Evolutionary conservation across 2,113 vertebrate genomes (phyloP).

Genomic region (Thunnus maccoyii): DNA sequence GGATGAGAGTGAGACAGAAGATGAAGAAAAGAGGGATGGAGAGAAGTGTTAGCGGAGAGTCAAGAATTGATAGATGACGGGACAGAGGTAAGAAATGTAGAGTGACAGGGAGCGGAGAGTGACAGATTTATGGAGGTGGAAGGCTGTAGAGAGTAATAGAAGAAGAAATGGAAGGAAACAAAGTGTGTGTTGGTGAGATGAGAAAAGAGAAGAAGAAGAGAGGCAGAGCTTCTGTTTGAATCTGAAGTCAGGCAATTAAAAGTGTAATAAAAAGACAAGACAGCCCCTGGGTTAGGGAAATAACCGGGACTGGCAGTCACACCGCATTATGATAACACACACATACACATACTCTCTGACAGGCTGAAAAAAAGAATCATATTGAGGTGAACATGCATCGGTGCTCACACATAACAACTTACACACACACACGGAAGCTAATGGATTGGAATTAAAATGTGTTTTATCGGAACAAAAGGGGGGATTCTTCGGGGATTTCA

Average conservation of each 20-base stretch:
- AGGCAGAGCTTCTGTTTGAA: slow-evolving; percentile 24
- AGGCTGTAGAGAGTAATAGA: neutral
- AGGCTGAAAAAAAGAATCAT: slow-evolving; percentile 28
- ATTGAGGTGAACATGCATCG: slow-evolving; percentile 15
- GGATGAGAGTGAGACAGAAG: neutral
- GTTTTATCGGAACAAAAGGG: slow-evolving; percentile 45
- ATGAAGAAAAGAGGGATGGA: neutral
- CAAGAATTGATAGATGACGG: neutral
- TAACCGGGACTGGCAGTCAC: slow-evolving; percentile 50
- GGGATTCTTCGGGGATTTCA: slow-evolving; percentile 42
- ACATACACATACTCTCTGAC: slow-evolving; percentile 8
- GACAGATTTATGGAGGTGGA: slow-evolving; percentile 26
- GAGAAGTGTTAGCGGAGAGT: neutral
- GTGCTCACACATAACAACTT: slow-evolving; percentile 5
- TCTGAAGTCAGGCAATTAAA: slow-evolving; percentile 68
- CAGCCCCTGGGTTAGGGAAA: slow-evolving; percentile 54
- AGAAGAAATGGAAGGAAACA: neutral
- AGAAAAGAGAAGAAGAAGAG: slow-evolving; percentile 5
- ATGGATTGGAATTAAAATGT: slow-evolving; percentile 50
- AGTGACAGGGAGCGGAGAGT: neutral
- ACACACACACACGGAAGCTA: neutral
- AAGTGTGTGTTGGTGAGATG: neutral
- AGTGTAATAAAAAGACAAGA: slow-evolving; percentile 68
- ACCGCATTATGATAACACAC: slow-evolving; percentile 58
- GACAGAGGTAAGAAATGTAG: neutral